A percentile compares a stretch with the other conserved stretches of the same genome.
Conservation (phyloP, 2,113 vertebrate genomes). For the Paratilapia polleni region DNA sequence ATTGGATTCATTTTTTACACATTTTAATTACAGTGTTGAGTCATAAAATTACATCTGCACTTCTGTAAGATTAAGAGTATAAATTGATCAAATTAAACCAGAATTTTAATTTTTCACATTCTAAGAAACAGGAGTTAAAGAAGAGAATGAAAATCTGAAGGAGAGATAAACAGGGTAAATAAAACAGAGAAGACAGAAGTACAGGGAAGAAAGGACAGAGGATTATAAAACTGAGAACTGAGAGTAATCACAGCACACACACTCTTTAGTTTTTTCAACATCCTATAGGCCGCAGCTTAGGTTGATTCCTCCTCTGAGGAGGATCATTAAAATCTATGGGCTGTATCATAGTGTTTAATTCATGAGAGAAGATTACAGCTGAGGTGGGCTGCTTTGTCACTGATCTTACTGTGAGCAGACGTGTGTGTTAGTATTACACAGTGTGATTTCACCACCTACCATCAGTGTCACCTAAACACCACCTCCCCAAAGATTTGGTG, state of each 20-base stretch:
- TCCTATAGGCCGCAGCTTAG: constrained; percentile 18
- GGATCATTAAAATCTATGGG: background rate
- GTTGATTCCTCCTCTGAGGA: constrained; percentile 11
- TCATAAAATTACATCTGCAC: background rate
- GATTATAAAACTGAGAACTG: background rate
- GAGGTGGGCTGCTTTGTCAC: constrained; percentile 22
- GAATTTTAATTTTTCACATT: background rate
- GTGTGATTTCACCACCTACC: background rate
- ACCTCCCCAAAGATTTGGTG: rapidly evolving
- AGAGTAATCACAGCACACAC: background rate
- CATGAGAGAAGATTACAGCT: constrained; percentile 3
- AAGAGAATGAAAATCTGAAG: background rate
- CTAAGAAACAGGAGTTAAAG: background rate
- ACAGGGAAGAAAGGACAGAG: background rate
- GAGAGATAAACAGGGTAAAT: background rate
- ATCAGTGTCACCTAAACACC: background rate
- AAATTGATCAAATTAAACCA: background rate
- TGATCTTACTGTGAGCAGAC: background rate
- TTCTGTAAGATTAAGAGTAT: background rate
- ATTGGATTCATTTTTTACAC: background rate
- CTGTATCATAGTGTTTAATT: background rate
- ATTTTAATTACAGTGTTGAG: background rate
- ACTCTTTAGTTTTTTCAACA: background rate
- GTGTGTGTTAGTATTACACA: background rate
- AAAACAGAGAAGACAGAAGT: no score